These are phyloP conservation scores for Metalampra italica DNA, from an alignment of 2,888 invertebrate genomes.

Conservation along the genomic window DNA sequence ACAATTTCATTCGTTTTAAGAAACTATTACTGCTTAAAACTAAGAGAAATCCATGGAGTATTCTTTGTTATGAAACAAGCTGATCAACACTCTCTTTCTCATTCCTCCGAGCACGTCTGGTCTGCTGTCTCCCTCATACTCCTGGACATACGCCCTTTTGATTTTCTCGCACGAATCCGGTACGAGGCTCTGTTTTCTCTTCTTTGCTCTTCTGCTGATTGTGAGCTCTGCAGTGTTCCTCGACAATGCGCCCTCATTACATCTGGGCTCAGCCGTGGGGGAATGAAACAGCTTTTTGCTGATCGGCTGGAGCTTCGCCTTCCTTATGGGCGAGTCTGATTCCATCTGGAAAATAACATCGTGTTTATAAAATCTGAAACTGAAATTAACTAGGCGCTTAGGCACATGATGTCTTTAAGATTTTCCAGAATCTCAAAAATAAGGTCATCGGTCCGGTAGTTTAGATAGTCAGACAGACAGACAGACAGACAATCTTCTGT, in stretches of 20 bases:
- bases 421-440: too few species aligned
- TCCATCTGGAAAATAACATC: conserved; percentile 54
- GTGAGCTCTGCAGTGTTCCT: conserved; percentile 23
- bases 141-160: conserved; percentile 49
- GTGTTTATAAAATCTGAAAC: too few species aligned
- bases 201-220: conserved; percentile 36
- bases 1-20: too few species aligned
- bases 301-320: conserved; percentile 46
- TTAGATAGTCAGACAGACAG: too few species aligned
- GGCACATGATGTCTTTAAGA: too few species aligned
- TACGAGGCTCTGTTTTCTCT: conserved; percentile 46
- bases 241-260: conserved; percentile 21
- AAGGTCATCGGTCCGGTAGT: too few species aligned
- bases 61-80: conserved; percentile 59
- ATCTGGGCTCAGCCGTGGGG: conserved; percentile 32
- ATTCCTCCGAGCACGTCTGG: conserved; percentile 41
- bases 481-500: too few species aligned
- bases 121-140: conserved; percentile 46
- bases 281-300: conserved; percentile 64
- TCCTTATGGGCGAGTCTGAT: conserved; percentile 55
- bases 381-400: too few species aligned
- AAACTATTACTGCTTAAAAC: too few species aligned
- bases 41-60: conserved; percentile 47
- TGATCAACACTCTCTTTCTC: conserved; percentile 53
- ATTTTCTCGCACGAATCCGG: conserved; percentile 48